Evolutionary conservation across 2,113 vertebrate genomes (phyloP).

Genomic region (Lampris incognitus): DNA sequence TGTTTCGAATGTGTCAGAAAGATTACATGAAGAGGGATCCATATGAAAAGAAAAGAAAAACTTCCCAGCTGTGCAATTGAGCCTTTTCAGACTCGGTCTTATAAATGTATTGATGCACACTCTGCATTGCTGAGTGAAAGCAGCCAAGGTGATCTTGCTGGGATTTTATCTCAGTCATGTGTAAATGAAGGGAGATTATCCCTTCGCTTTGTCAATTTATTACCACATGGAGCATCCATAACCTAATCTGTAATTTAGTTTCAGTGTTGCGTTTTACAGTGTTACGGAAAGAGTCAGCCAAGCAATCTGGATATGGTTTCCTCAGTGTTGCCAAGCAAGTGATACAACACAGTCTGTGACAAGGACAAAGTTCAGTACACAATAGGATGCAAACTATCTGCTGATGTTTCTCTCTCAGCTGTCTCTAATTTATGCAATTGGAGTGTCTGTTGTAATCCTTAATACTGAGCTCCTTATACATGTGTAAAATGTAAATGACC

Average conservation of each 20-base stretch:
- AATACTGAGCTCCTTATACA: no score
- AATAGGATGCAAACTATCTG: no score
- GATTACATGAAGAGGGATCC: constrained; percentile 2
- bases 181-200: constrained; percentile 25
- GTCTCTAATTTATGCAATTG: no score
- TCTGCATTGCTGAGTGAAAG: constrained; percentile 7
- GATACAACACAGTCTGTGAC: neutral
- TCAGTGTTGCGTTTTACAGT: neutral
- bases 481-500: no score
- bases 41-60: constrained; percentile 8
- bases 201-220: constrained; percentile 14
- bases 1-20: constrained; percentile 1
- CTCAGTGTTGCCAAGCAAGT: no score
- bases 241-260: constrained; percentile 3
- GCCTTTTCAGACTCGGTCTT: neutral
- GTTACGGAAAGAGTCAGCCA: neutral
- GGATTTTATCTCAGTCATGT: neutral
- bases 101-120: constrained; percentile 23
- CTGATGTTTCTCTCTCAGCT: no score
- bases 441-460: no score
- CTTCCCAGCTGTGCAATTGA: neutral
- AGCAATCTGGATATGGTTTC: neutral
- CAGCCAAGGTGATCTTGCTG: neutral
- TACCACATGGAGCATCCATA: neutral
- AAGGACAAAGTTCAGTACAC: neutral